Percentiles rank a stretch among this genome's conserved stretches.
Evolutionary conservation across 2,797 vertebrate species (phyloP).

Genomic region (Setipinna tenuifilis): DNA sequence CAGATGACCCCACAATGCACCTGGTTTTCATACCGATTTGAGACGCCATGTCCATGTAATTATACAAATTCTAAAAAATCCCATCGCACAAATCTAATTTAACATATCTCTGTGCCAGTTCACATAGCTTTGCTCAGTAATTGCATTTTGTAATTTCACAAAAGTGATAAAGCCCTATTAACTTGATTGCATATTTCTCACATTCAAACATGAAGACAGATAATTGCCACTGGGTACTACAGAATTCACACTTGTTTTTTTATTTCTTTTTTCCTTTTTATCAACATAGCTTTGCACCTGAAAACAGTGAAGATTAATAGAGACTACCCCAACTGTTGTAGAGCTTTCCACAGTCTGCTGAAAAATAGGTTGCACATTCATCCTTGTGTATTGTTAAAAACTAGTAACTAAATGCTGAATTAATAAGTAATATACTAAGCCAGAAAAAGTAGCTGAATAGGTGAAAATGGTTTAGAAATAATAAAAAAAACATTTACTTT

Average conservation of each 20-base stretch:
- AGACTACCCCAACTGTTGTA: not conserved
- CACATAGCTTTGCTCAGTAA: conserved; percentile 18
- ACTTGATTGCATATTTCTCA: conserved; percentile 18
- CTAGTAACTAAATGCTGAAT: too few relatives aligned
- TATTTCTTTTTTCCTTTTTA: not conserved
- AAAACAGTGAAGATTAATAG: not conserved
- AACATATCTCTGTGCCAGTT: not conserved
- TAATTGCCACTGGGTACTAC: not conserved
- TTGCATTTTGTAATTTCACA: conserved; percentile 33
- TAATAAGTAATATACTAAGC: too few relatives aligned
- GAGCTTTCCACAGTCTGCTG: not conserved
- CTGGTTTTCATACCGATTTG: conserved; percentile 20
- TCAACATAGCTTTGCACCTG: conserved; percentile 5
- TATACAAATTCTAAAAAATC: conserved; percentile 28
- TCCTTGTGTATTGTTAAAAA: too few relatives aligned
- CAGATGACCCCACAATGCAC: not conserved
- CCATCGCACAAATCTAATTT: conserved; percentile 28
- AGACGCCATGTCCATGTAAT: conserved; percentile 26
- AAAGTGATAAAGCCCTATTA: conserved; percentile 28
- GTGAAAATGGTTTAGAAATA: conserved; percentile 2
- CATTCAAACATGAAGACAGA: conserved; percentile 7
- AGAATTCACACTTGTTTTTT: not conserved
- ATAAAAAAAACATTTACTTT: not conserved
- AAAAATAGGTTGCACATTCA: not conserved
- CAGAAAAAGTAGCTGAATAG: not conserved